Conservation (phyloP, 2,797 vertebrate species). For the Sternarchorhynchus goeldii region DNA sequence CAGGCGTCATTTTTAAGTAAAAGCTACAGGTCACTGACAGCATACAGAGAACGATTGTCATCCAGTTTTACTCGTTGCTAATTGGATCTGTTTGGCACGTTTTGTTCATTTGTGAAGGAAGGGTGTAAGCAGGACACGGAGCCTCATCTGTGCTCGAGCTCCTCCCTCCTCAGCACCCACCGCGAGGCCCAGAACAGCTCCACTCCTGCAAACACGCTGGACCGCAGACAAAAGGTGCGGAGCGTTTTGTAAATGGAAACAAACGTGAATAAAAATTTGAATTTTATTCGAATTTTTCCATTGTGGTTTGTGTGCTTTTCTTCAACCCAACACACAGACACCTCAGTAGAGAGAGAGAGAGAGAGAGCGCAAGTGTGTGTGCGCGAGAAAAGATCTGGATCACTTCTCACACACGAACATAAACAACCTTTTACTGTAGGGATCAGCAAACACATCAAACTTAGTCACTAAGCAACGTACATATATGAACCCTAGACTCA, state of each 20-base stretch:
- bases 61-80: constrained; percentile 6
- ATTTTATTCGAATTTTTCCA: too few species aligned
- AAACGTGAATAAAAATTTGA: too few species aligned
- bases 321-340: too few species aligned
- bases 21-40: constrained; percentile 29
- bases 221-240: too few species aligned
- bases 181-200: too few species aligned
- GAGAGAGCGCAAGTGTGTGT: neutral
- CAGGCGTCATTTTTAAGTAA: neutral
- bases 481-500: neutral
- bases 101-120: too few species aligned
- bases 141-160: too few species aligned
- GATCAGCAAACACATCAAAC: constrained; percentile 14
- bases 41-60: constrained; percentile 26
- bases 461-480: constrained; percentile 2
- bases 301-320: too few species aligned
- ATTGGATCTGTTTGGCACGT: too few species aligned
- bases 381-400: constrained; percentile 27
- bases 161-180: too few species aligned
- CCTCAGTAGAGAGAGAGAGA: constrained; percentile 24
- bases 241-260: too few species aligned
- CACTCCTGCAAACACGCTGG: too few species aligned
- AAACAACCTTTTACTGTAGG: constrained; percentile 32
- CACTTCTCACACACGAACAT: constrained; percentile 44
- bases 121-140: neutral